A percentile compares a stretch with the other conserved stretches of the same genome.
These are phyloP conservation scores for Anhinga rufa DNA, from an alignment of 2,113 vertebrate species.

Conservation along the genomic window DNA sequence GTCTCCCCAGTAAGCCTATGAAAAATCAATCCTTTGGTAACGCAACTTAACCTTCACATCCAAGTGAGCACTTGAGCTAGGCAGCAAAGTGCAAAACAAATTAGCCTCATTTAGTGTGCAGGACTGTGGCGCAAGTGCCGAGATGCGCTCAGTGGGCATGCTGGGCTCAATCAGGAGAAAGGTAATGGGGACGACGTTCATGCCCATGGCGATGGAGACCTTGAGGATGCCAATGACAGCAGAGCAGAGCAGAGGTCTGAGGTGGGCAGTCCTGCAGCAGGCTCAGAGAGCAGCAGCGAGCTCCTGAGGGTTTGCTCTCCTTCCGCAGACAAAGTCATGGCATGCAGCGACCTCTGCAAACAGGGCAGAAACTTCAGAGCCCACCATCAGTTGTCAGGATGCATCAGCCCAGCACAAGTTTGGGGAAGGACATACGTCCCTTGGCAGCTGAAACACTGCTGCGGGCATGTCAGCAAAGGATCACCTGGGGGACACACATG, in stretches of 20 bases:
- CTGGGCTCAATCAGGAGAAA: background rate
- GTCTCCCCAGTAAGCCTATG: background rate
- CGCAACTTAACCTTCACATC: conserved; percentile 25
- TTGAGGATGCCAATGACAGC: background rate
- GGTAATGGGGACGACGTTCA: background rate
- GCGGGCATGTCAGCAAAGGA: background rate
- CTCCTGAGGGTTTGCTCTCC: background rate
- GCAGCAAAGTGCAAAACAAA: background rate
- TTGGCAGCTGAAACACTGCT: background rate
- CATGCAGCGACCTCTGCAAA: background rate
- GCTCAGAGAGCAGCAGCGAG: background rate
- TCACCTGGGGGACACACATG: background rate
- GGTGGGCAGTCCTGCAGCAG: background rate
- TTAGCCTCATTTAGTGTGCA: background rate
- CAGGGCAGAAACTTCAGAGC: background rate
- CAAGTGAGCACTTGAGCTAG: background rate
- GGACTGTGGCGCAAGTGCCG: rapidly evolving
- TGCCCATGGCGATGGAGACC: rapidly evolving
- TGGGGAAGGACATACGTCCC: background rate
- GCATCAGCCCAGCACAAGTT: background rate
- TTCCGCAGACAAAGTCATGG: background rate
- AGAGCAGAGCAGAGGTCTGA: background rate
- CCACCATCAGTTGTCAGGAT: background rate
- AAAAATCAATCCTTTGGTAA: background rate
- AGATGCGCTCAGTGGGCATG: background rate